Evolutionary conservation across 1,140 invertebrate genomes (phyloP), one percentile per base, ranked within the genome.

Genomic region (Ceratina australensis): DNA sequence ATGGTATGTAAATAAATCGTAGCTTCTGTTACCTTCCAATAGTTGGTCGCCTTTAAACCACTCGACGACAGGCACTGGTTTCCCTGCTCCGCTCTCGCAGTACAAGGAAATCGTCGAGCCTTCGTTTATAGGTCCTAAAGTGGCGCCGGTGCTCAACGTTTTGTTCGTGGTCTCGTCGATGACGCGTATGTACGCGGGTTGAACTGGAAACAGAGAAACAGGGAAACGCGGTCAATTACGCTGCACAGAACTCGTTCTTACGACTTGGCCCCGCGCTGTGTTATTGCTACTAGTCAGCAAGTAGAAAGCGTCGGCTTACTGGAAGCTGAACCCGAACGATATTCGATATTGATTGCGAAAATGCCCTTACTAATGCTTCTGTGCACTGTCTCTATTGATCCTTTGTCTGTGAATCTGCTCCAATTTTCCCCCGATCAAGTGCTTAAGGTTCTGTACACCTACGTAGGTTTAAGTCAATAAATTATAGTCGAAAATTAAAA

Each of bases 11-110:
- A 54, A n/a, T 28, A 28, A 79, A 26, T 68, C 94, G 95, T 91
- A 97, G 96, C 95, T 90, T 94, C 93, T 15, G 96, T 95, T 90
- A 97, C 96, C 95, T 90, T 94, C 93, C 16, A 96, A 90, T 74
- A 92, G 92, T 54, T 94, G 91, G 5, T 93, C 94, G 79, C 94
- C 95, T 86, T 96, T 96, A 91, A 94, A 96, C 96, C 96, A 97
- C 16, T 93, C 93, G 59, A 97, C 94, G 73, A 93, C 93, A 1
- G 96, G 96, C 57, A 95, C 94, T 1, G 97, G 96, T 88, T 96
- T 96, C 57, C 96, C 96, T 57, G 95, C 94, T 26, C 93, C 93
- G 24, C 96, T 95, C 71, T 95, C 94, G 86, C 96, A 97, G 60
- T 93, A 93, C 57, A 97, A 90, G 56, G 94, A 94, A 63, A 97